Percentiles rank a stretch among this genome's conserved stretches.
phyloP scores from a whole-genome alignment of 2,888 invertebrate species.

The Scelioninae gen. 2 region DNA sequence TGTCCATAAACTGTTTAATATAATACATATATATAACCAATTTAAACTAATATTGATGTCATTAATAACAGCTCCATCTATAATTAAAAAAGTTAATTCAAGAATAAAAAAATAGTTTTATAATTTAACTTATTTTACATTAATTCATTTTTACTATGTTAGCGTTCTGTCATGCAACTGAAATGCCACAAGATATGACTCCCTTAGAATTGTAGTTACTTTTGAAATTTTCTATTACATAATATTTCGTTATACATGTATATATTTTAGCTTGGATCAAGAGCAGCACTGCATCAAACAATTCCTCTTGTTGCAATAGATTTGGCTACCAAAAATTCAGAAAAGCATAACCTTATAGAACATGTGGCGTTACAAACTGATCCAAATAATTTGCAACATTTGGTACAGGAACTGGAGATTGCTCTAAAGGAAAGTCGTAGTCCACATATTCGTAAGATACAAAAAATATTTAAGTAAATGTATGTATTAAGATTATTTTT shows the following conservation, averaged over 20 bases:
- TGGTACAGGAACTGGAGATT: constrained; percentile 77
- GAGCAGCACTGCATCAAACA: constrained; percentile 78
- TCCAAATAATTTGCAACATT: constrained; percentile 77
- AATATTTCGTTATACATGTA: background rate
- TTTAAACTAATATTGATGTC: no score
- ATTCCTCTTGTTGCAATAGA: constrained; percentile 80
- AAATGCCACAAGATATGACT: no score
- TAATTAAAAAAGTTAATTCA: background rate
- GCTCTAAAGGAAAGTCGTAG: constrained; percentile 79
- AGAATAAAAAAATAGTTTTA: background rate
- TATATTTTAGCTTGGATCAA: constrained; percentile 77
- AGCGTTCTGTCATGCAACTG: no score
- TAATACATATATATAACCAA: no score
- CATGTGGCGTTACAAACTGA: constrained; percentile 77
- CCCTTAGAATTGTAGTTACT: no score
- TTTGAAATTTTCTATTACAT: background rate
- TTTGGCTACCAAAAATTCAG: constrained; percentile 75
- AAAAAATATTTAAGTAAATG: constrained; percentile 69
- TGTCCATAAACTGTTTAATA: no score
- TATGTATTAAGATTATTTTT: no score
- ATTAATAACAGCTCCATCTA: no score
- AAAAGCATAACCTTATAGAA: constrained; percentile 65
- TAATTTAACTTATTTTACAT: no score
- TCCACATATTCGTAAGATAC: constrained; percentile 78
- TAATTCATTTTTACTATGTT: no score